phyloP scores from a whole-genome alignment of 92 coral and sea anemone species.

The Zoanthus gigantus region DNA sequence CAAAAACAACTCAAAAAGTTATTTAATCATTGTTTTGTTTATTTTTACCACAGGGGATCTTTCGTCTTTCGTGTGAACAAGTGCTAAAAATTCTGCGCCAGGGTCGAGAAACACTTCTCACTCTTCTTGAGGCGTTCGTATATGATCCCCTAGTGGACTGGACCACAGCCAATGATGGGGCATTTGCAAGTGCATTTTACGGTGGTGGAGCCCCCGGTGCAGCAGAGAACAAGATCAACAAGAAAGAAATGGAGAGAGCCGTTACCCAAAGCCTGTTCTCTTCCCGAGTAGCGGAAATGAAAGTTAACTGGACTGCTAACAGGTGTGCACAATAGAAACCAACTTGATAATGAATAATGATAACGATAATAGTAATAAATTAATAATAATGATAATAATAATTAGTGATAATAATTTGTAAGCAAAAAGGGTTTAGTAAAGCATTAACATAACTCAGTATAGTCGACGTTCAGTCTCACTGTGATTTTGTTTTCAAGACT shows the following conservation, averaged over 20 bases:
- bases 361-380: neutral
- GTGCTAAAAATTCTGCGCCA: slow-evolving; percentile 91
- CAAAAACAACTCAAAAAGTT: neutral
- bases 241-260: slow-evolving; percentile 97
- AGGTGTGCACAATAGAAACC: slow-evolving; percentile 53
- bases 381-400: no score
- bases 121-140: slow-evolving; percentile 95
- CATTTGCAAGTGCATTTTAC: slow-evolving; percentile 97
- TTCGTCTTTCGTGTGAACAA: slow-evolving; percentile 98
- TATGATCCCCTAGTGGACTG: slow-evolving; percentile 98
- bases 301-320: slow-evolving; percentile 93
- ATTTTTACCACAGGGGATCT: slow-evolving; percentile 75
- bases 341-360: neutral
- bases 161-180: slow-evolving; percentile 97
- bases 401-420: no score
- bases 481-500: no score
- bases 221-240: slow-evolving; percentile 88
- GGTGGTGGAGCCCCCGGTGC: slow-evolving; percentile 94
- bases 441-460: no score
- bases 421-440: neutral
- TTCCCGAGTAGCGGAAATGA: slow-evolving; percentile 98
- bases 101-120: slow-evolving; percentile 95
- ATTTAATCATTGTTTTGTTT: neutral
- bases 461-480: no score
- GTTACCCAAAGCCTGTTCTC: slow-evolving; percentile 98